phyloP scores from a whole-genome alignment of 2,113 vertebrate species.

The Nibea coibor region DNA sequence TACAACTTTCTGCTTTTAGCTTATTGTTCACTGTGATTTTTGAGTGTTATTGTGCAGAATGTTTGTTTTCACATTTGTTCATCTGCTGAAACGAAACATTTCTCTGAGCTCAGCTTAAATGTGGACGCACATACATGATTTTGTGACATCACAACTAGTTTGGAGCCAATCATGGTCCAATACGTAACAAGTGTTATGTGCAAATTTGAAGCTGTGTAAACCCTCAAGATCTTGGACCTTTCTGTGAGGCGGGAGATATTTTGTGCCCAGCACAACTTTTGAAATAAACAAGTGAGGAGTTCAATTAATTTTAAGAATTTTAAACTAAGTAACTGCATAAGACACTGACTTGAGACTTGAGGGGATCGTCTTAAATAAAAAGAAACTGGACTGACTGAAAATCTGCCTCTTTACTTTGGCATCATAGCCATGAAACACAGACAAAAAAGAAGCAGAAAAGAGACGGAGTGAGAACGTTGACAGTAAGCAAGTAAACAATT shows the following conservation, averaged over 20 bases:
- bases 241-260: background rate
- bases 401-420: slow-evolving; percentile 10
- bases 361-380: background rate
- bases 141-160: background rate
- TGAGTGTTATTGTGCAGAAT: too few species aligned
- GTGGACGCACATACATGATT: too few species aligned
- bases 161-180: background rate
- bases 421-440: background rate
- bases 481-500: slow-evolving; percentile 49
- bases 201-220: background rate
- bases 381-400: background rate
- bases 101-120: background rate
- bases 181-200: background rate
- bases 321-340: background rate
- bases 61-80: too few species aligned
- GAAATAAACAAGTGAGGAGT: background rate
- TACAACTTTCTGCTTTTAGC: too few species aligned
- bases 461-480: background rate
- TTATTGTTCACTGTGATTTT: too few species aligned
- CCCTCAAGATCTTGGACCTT: background rate
- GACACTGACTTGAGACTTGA: background rate
- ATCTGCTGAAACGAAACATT: background rate
- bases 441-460: slow-evolving; percentile 1
- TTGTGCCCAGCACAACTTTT: background rate
- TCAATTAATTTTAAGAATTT: background rate